Conservation (phyloP, 2,113 vertebrate genomes). For the pig (Sus scrofa) region DNA sequence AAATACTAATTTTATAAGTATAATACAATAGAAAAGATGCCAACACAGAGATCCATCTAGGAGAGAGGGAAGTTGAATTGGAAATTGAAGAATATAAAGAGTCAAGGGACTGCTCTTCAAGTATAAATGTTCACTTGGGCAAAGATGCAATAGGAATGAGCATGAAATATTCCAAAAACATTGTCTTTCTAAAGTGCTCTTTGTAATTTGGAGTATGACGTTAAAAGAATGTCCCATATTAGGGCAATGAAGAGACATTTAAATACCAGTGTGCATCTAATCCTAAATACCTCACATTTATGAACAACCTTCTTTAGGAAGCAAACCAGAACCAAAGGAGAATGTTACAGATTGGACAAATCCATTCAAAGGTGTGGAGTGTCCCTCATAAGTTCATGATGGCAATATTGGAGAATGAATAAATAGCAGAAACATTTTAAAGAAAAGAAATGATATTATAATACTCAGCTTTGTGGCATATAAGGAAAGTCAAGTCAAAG, state of each 20-base stretch:
- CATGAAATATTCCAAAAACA: background rate
- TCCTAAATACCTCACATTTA: background rate
- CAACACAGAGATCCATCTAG: background rate
- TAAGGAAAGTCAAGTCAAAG: background rate
- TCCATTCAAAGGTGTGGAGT: background rate
- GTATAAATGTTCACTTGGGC: background rate
- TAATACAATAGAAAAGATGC: background rate
- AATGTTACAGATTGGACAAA: background rate
- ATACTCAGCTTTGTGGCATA: background rate
- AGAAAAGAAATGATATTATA: background rate
- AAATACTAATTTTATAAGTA: background rate
- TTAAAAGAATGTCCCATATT: background rate
- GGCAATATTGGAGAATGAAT: background rate
- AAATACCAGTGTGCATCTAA: background rate
- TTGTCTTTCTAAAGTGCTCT: background rate
- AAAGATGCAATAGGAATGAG: background rate
- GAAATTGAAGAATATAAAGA: background rate
- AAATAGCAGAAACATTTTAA: background rate
- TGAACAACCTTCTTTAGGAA: background rate
- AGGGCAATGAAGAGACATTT: background rate
- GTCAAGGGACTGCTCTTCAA: background rate
- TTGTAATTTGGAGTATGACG: background rate
- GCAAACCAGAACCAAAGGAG: constrained; percentile 22
- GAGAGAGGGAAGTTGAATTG: background rate
- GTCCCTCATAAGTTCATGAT: background rate